These are phyloP conservation scores for Craniophora ligustri DNA, from an alignment of 2,888 invertebrate genomes.

Conservation along the genomic window DNA sequence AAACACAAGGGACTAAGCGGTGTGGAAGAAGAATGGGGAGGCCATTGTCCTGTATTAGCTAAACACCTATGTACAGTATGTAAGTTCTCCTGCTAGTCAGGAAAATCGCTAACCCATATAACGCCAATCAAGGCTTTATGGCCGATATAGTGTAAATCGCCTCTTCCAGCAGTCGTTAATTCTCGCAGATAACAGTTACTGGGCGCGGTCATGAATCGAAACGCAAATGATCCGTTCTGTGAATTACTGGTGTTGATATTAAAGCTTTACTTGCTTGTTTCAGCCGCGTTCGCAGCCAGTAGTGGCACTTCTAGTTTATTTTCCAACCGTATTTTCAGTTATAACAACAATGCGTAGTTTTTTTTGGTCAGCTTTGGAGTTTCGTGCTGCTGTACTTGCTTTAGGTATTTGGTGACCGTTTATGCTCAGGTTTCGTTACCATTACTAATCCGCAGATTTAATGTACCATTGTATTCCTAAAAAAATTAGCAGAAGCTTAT, in stretches of 20 bases:
- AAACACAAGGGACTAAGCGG: too few relatives aligned
- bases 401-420: too few relatives aligned
- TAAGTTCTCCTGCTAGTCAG: too few relatives aligned
- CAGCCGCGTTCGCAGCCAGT: slow-evolving; percentile 11
- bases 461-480: too few relatives aligned
- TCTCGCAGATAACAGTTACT: slow-evolving; percentile 43
- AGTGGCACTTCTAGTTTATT: neutral
- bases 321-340: neutral
- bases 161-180: slow-evolving; percentile 43
- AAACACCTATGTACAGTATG: too few relatives aligned
- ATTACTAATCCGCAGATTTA: too few relatives aligned
- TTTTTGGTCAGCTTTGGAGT: too few relatives aligned
- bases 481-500: too few relatives aligned
- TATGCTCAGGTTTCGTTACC: too few relatives aligned
- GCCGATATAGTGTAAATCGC: slow-evolving; percentile 27
- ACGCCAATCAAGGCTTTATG: slow-evolving; percentile 1
- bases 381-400: neutral
- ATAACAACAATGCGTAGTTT: neutral
- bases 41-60: too few relatives aligned
- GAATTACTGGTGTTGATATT: slow-evolving; percentile 44
- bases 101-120: neutral
- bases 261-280: slow-evolving; percentile 42
- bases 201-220: slow-evolving; percentile 41
- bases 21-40: too few relatives aligned
- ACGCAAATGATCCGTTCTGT: slow-evolving; percentile 45